Evolutionary conservation across 2,113 vertebrate species (phyloP).

Genomic region (Sminthopsis crassicaudata): DNA sequence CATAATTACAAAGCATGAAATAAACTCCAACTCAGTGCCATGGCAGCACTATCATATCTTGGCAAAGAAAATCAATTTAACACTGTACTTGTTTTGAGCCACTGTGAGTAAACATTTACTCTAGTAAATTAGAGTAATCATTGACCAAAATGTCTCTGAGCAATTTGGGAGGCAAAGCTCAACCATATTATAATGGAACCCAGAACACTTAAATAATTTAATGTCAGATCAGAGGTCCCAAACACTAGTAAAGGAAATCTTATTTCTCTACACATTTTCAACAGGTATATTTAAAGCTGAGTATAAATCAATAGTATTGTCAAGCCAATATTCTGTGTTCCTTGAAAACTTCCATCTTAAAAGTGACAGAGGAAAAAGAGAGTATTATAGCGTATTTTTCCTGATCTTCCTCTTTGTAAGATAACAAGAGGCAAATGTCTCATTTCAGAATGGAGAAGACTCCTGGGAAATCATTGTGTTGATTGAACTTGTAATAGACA

Average conservation of each 20-base stretch:
- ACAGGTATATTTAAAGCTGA: background rate
- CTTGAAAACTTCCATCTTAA: constrained; percentile 42
- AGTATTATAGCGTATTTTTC: constrained; percentile 8
- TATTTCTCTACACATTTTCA: constrained; percentile 39
- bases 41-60: constrained; percentile 23
- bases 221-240: background rate
- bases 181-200: background rate
- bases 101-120: constrained; percentile 27
- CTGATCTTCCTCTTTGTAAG: constrained; percentile 1
- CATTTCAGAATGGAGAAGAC: constrained; percentile 36
- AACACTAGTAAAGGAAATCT: background rate
- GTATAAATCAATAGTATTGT: constrained; percentile 15
- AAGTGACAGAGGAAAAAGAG: background rate
- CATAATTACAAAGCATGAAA: constrained; percentile 16
- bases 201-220: constrained; percentile 18
- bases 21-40: constrained; percentile 31
- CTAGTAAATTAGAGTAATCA: background rate
- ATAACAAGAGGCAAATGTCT: constrained; percentile 56
- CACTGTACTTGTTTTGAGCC: constrained; percentile 28
- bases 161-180: constrained; percentile 20
- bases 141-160: constrained; percentile 23
- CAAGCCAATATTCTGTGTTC: background rate
- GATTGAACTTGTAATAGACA: constrained; percentile 55
- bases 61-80: constrained; percentile 14
- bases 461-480: constrained; percentile 72